Conservation (phyloP, 2,113 vertebrate species). For the Oreamnos americanus region DNA sequence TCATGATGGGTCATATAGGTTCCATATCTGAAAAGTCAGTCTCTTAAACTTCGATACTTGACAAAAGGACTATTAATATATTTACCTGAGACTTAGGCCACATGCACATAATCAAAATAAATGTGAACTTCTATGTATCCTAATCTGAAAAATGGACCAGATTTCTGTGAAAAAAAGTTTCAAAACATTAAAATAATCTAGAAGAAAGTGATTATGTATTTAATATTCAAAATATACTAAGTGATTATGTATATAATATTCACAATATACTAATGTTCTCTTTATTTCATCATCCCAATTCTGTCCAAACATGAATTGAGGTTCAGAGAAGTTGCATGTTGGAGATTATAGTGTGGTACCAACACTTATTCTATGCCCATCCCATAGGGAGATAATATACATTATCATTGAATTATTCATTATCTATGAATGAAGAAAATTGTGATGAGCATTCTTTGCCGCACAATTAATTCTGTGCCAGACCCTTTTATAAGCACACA, state of each 20-base stretch:
- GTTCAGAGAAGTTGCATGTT: not conserved
- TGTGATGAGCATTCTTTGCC: not conserved
- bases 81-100: not conserved
- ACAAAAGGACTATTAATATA: not conserved
- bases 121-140: not conserved
- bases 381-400: not conserved
- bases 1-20: not conserved
- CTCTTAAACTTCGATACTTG: not conserved
- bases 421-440: not conserved
- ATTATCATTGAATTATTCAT: not conserved
- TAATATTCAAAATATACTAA: not conserved
- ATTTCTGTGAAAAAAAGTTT: not conserved
- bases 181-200: not conserved
- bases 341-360: not conserved
- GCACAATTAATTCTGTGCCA: not conserved
- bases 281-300: not conserved
- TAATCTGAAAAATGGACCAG: not conserved
- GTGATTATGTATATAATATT: not conserved
- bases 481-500: not conserved
- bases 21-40: not conserved
- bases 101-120: not conserved
- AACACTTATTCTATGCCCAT: not conserved
- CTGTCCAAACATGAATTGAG: not conserved
- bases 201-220: not conserved
- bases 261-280: not conserved